Evolutionary conservation across 2,888 invertebrate species (phyloP), one percentile per base, ranked within the genome.

Genomic region (Pseudococcus jackbeardsleyi): DNA sequence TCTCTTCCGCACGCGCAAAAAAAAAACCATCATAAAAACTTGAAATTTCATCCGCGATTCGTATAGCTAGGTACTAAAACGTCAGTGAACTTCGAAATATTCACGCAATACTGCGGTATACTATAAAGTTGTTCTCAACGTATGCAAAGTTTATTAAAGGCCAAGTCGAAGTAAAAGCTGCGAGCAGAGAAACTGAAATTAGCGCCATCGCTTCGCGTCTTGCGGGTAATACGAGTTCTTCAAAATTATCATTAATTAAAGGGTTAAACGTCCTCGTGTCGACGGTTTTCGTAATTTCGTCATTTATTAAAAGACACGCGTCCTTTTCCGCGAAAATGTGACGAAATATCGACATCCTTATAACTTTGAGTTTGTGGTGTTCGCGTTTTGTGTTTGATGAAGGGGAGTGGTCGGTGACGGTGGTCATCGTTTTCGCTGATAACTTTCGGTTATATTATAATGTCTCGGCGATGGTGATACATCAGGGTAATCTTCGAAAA

Each of bases 71-170:
- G 26, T 33, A 33, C 26, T 54, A 17, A 22, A 64, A 64, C 64
- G 22, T 64, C 54, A 22, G 64, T 12, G 64, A 64, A 64, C 64
- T 64, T 22, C 9, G 22, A 64, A 64, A 64, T 64, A 64, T 64
- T 64, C 64, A 64, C 64, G 64, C 64, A 22, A 64, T 64, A 8
- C 4, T 64, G 64, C 64, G 64, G 64, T 64, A 22, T 5, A 17
- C 54, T 64, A 22, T 64, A 19, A 64, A 64, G 64, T 64, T 64
- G 64, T 22, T 22, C 64, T 22, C 64, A 22, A 64, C 17, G 54
- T 64, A 64, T 64, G 22, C 19, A 64, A 64, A 64, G 64, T 64
- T 64, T 64, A 64, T 64, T 19, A 64, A 64, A 64, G 64, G 64
- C 22, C 64, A 22, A 22, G 22, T 19, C 64, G 64, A 12, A 17